Percentiles rank a stretch among this genome's conserved stretches.
Conservation (phyloP, 2,797 vertebrate genomes). For the Sebastes paucispinis region DNA sequence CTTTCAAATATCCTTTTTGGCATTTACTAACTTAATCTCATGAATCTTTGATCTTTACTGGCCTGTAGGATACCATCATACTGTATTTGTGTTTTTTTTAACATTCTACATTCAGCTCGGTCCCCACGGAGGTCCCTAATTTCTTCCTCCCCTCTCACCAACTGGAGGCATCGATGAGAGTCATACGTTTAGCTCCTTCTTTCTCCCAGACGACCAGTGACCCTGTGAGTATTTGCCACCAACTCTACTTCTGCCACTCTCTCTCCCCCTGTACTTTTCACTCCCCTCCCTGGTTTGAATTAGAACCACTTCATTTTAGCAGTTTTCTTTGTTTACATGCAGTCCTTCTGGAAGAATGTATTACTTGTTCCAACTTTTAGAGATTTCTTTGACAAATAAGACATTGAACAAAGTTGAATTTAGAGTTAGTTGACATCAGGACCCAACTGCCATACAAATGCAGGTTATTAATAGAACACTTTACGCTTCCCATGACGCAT, state of each 20-base stretch:
- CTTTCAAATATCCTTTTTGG: not conserved
- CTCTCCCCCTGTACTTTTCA: not conserved
- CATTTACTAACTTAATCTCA: not conserved
- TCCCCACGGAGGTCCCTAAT: conserved; percentile 85
- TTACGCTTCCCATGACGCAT: not conserved
- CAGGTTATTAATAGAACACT: not conserved
- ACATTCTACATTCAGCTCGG: conserved; percentile 77
- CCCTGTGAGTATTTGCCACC: conserved; percentile 76
- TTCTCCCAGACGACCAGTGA: conserved; percentile 62
- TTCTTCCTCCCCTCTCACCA: conserved; percentile 93
- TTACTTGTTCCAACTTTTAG: not conserved
- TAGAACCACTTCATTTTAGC: not conserved
- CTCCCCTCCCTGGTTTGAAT: not conserved
- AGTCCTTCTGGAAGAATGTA: no score
- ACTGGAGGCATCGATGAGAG: conserved; percentile 91
- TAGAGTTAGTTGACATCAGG: not conserved
- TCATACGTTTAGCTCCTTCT: conserved; percentile 83
- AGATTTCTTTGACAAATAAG: not conserved
- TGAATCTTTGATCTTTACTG: not conserved
- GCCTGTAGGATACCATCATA: not conserved
- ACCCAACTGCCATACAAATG: not conserved
- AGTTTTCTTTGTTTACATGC: not conserved
- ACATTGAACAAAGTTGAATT: not conserved
- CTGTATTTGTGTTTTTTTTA: conserved; percentile 66
- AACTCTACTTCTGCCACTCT: not conserved